Evolutionary conservation across 2,797 vertebrate genomes (phyloP).

Genomic region (Chlorospingus semifuscus): DNA sequence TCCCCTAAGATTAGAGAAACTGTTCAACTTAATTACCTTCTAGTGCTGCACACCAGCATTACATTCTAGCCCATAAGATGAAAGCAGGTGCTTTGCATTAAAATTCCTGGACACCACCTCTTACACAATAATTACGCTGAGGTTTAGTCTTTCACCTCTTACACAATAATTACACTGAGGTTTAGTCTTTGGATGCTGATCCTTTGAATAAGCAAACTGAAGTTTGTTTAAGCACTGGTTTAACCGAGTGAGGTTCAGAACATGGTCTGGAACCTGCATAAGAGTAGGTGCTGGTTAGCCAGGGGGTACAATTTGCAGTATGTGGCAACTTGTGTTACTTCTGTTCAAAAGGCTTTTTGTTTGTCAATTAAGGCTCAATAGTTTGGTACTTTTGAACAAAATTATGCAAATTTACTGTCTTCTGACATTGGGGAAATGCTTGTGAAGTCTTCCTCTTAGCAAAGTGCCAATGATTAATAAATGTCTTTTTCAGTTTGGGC

Average conservation of each 20-base stretch:
- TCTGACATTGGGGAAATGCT: neutral
- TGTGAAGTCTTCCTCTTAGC: neutral
- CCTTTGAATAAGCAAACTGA: neutral
- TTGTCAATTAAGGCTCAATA: neutral
- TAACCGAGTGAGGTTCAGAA: neutral
- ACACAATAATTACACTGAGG: neutral
- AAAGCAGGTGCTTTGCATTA: neutral
- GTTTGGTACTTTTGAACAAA: neutral
- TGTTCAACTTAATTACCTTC: neutral
- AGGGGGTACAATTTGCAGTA: neutral
- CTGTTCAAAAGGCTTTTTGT: neutral
- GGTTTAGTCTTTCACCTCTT: neutral
- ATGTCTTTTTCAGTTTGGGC: neutral
- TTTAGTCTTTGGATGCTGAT: neutral
- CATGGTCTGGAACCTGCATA: neutral
- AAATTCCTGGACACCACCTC: neutral
- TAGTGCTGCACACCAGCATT: neutral
- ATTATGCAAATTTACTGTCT: neutral
- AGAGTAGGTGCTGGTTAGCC: neutral
- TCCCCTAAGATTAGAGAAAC: neutral
- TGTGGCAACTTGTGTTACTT: neutral
- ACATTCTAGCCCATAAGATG: neutral
- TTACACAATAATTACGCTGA: neutral
- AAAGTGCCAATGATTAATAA: neutral
- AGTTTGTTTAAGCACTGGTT: neutral